phyloP scores from a whole-genome alignment of 2,113 vertebrate genomes.

The Ifrita kowaldi region DNA sequence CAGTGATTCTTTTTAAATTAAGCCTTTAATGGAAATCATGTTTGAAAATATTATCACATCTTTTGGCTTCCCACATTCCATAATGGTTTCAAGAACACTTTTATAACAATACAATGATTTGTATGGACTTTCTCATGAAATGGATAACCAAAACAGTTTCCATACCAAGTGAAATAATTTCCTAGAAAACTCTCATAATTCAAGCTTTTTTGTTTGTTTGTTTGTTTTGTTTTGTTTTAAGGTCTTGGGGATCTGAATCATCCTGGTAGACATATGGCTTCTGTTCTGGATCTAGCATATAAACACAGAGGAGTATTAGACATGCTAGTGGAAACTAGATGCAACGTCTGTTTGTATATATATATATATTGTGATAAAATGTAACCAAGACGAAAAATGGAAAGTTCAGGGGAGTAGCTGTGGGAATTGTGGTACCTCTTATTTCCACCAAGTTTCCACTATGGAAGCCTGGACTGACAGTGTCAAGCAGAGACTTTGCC shows the following conservation, averaged over 20 bases:
- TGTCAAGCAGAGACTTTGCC: neutral
- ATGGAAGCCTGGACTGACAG: neutral
- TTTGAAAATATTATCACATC: neutral
- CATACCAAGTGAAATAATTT: neutral
- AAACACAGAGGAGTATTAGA: conserved; percentile 9
- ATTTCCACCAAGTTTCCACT: neutral
- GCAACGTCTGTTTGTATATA: neutral
- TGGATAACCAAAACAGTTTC: neutral
- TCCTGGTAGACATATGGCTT: neutral
- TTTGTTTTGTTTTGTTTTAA: neutral
- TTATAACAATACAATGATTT: neutral
- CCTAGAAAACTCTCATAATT: neutral
- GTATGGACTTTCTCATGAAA: neutral
- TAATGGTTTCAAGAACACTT: neutral
- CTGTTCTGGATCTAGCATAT: conserved; percentile 12
- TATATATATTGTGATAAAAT: neutral
- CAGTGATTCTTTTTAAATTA: neutral
- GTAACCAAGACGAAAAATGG: neutral
- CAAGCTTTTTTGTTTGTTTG: neutral
- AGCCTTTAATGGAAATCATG: neutral
- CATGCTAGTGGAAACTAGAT: conserved; percentile 10
- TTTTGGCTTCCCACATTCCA: neutral
- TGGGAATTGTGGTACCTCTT: neutral
- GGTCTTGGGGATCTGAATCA: neutral
- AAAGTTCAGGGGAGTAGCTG: neutral